phyloP scores from a whole-genome alignment of 2,113 vertebrate genomes.

The Hepsetus odoe region DNA sequence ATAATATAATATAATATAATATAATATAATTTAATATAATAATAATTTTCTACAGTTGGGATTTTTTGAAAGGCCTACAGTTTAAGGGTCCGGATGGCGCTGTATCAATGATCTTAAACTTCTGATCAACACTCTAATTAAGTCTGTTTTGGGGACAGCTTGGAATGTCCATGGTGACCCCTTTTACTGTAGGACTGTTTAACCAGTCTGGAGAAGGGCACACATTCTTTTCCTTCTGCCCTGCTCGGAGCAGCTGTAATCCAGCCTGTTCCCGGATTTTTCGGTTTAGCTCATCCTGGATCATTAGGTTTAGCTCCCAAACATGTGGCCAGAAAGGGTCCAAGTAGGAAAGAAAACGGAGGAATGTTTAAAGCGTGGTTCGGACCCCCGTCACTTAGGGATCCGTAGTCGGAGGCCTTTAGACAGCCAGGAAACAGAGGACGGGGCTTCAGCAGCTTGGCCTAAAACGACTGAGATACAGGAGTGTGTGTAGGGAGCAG shows the following conservation, averaged over 20 bases:
- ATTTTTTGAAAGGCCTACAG: background rate
- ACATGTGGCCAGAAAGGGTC: background rate
- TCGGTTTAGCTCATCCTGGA: no score
- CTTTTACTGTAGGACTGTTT: background rate
- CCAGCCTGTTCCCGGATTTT: no score
- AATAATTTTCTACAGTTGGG: background rate
- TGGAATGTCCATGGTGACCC: background rate
- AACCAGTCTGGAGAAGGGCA: no score
- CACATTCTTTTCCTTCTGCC: background rate
- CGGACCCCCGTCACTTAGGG: no score
- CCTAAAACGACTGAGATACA: conserved; percentile 26
- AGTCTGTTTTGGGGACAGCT: no score
- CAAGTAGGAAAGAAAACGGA: background rate
- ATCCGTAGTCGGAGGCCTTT: no score
- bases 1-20: conserved; percentile 27
- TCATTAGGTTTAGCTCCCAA: background rate
- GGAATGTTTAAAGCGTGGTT: no score
- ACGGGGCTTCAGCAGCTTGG: background rate
- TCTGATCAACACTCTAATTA: no score
- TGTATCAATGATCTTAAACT: no score
- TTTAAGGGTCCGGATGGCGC: no score
- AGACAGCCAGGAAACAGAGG: no score
- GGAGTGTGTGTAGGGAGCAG: conserved; percentile 1
- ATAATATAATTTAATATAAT: conserved; percentile 29
- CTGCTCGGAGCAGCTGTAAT: background rate